A percentile compares a stretch with the other conserved stretches of the same genome.
phyloP scores from a whole-genome alignment of 2,888 invertebrate species.

The Lordiphosa andalusiaca region DNA sequence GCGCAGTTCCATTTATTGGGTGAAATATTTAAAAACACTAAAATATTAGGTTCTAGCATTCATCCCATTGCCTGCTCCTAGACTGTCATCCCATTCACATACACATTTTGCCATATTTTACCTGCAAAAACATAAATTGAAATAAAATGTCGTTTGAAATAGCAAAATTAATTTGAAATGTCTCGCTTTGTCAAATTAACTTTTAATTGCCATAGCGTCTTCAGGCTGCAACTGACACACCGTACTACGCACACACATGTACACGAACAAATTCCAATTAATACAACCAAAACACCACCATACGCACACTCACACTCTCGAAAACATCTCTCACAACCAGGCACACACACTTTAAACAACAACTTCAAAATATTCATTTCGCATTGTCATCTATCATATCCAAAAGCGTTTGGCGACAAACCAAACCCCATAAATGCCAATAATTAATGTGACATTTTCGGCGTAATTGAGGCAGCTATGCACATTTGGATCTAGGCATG shows the following conservation, averaged over 20 bases:
- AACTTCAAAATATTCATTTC: constrained; percentile 42
- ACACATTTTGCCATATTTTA: constrained; percentile 25
- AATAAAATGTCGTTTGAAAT: constrained; percentile 60
- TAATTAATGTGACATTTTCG: constrained; percentile 74
- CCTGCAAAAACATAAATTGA: constrained; percentile 55
- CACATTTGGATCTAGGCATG: constrained; percentile 17
- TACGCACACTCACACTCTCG: constrained; percentile 11
- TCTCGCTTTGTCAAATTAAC: constrained; percentile 66
- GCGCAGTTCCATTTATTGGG: no score
- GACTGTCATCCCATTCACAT: constrained; percentile 1
- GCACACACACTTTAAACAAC: constrained; percentile 15
- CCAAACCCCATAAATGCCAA: constrained; percentile 64
- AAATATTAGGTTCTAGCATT: no score
- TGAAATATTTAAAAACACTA: no score
- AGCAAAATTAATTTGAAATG: constrained; percentile 70
- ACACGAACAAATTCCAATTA: constrained; percentile 65
- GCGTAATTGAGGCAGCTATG: constrained; percentile 65
- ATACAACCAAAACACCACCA: constrained; percentile 29
- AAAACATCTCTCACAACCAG: constrained; percentile 24
- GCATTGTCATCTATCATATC: constrained; percentile 50
- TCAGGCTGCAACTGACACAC: constrained; percentile 29
- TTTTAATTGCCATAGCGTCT: constrained; percentile 59
- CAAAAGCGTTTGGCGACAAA: constrained; percentile 45
- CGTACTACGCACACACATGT: constrained; percentile 26
- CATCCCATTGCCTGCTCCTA: no score